Percentiles rank a stretch among this genome's conserved stretches.
phyloP scores from a whole-genome alignment of 2,113 vertebrate species.

The Spilogale gracilis region DNA sequence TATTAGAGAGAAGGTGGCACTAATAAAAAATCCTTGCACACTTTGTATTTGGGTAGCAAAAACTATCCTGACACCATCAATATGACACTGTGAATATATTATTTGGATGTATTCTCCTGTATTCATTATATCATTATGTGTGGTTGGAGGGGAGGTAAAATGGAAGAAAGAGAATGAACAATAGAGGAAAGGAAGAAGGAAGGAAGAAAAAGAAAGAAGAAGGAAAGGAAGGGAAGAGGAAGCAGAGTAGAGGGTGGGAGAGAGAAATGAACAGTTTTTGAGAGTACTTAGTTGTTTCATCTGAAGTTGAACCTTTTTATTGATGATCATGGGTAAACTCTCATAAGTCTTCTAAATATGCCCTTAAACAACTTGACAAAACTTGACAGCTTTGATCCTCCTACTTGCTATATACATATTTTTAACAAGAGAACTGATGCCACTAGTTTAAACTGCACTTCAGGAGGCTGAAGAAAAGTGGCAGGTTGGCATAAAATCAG shows the following conservation, averaged over 20 bases:
- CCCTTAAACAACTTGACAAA: constrained; percentile 69
- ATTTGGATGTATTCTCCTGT: not conserved
- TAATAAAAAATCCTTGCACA: not conserved
- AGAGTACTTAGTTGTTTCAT: not conserved
- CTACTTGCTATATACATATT: constrained; percentile 47
- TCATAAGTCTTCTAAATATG: constrained; percentile 44
- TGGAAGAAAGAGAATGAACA: not conserved
- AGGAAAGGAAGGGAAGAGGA: not conserved
- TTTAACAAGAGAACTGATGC: constrained; percentile 54
- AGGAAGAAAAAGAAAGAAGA: not conserved
- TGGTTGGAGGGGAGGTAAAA: not conserved
- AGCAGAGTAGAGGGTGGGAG: not conserved
- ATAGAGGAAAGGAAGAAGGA: not conserved
- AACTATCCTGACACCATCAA: not conserved
- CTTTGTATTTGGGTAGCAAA: not conserved
- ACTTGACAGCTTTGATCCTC: constrained; percentile 51
- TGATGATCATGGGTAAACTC: not conserved
- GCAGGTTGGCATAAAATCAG: constrained; percentile 69
- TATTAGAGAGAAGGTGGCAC: not conserved
- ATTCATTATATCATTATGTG: rapidly evolving
- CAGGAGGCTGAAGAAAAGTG: constrained; percentile 66
- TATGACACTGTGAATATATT: not conserved
- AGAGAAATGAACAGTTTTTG: not conserved
- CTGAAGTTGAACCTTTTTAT: not conserved
- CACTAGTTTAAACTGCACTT: constrained; percentile 36